phyloP scores from a whole-genome alignment of 2,113 vertebrate genomes.

The Nerophis lumbriciformis region DNA sequence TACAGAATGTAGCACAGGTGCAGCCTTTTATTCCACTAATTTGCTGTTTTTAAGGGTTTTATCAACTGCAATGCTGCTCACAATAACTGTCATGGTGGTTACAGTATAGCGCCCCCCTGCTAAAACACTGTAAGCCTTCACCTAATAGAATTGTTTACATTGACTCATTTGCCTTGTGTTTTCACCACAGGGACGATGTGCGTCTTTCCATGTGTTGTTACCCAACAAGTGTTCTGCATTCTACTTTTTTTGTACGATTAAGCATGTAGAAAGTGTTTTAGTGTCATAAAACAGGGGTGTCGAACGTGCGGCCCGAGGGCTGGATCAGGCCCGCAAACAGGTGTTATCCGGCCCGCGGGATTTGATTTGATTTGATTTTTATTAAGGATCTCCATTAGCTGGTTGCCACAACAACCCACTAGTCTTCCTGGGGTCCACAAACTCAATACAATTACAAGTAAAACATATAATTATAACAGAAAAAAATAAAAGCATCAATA shows the following conservation, averaged over 20 bases:
- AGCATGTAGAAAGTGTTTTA: neutral
- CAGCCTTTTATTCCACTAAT: no score
- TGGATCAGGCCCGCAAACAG: no score
- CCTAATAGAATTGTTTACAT: conserved; percentile 47
- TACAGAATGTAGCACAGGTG: neutral
- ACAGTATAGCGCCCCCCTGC: conserved; percentile 12
- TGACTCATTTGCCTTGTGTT: conserved; percentile 2
- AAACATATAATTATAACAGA: no score
- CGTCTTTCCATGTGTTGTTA: conserved; percentile 13
- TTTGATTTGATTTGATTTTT: no score
- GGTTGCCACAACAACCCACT: no score
- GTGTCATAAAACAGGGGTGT: neutral
- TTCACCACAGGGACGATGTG: conserved; percentile 32
- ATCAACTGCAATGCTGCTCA: conserved; percentile 23
- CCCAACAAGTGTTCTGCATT: conserved; percentile 8
- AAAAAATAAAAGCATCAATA: no score
- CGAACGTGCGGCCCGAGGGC: no score
- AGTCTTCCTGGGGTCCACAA: no score
- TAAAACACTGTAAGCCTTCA: conserved; percentile 43
- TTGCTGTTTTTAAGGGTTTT: no score
- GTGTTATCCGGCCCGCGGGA: no score
- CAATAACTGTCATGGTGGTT: neutral
- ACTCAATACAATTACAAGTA: no score
- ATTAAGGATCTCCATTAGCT: no score
- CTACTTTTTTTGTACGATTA: neutral